These are phyloP conservation scores for Ephestia elutella DNA, from an alignment of 1,140 invertebrate genomes.

Conservation along the genomic window DNA sequence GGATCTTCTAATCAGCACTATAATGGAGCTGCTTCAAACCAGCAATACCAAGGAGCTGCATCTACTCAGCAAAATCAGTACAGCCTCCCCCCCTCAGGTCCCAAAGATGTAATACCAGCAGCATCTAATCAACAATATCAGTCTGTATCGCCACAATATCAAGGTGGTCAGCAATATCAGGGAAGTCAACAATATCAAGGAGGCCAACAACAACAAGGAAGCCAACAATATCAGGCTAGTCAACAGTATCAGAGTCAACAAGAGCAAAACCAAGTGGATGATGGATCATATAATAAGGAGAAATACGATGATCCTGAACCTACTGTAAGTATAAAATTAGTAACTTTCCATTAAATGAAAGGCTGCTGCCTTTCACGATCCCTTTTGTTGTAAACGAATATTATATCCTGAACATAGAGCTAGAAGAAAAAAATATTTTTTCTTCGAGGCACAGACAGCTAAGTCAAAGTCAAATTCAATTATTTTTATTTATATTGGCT, in stretches of 20 bases:
- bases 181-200: slow-evolving; percentile 15
- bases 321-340: slow-evolving; percentile 39
- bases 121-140: slow-evolving; percentile 2
- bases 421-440: too few relatives aligned
- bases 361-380: background rate
- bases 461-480: too few relatives aligned
- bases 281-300: background rate
- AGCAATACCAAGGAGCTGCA: slow-evolving; percentile 8
- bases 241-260: slow-evolving; percentile 13
- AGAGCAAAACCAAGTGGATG: slow-evolving; percentile 7
- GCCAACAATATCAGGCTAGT: slow-evolving; percentile 14
- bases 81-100: background rate
- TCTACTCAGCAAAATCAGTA: background rate
- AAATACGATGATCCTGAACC: slow-evolving; percentile 32
- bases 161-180: slow-evolving; percentile 14
- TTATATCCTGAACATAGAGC: too few relatives aligned
- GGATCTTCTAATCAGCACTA: background rate
- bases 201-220: background rate
- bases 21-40: background rate
- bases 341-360: background rate
- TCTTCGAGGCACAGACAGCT: too few relatives aligned
- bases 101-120: slow-evolving; percentile 1
- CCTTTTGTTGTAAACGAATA: too few relatives aligned
- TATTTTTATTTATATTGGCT: too few relatives aligned
- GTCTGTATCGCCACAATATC: background rate